phyloP scores from a whole-genome alignment of 2,888 invertebrate genomes.

The Sycophila texana region DNA sequence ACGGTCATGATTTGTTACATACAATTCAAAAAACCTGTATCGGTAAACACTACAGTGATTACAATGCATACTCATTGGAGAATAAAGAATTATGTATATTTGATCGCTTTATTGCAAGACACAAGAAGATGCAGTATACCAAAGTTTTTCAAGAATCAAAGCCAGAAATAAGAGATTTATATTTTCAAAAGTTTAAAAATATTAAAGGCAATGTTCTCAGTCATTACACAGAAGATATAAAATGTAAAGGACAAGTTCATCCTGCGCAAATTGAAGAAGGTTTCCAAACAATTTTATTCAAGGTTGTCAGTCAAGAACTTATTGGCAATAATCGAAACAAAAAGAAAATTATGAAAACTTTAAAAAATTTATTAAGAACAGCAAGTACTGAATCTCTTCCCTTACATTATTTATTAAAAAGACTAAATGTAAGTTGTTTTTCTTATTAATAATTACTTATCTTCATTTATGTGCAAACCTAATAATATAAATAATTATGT shows the following conservation, averaged over 20 bases:
- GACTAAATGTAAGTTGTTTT: constrained; percentile 36
- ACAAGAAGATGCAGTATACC: constrained; percentile 1
- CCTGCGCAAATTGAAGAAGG: constrained; percentile 24
- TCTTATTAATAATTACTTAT: not conserved
- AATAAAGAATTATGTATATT: constrained; percentile 5
- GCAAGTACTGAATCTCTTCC: constrained; percentile 35
- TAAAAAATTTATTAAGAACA: constrained; percentile 37
- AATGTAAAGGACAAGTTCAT: constrained; percentile 37
- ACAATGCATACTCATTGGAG: not conserved
- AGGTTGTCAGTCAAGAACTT: constrained; percentile 19
- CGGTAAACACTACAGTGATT: not conserved
- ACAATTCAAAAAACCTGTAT: constrained; percentile 9
- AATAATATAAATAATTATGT: not conserved
- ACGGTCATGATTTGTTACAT: not conserved
- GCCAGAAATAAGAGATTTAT: not conserved
- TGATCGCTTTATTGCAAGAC: constrained; percentile 13
- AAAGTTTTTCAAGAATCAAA: constrained; percentile 1
- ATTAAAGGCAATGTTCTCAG: not conserved
- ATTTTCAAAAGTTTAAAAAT: constrained; percentile 32
- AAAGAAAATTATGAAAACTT: constrained; percentile 48
- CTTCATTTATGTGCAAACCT: not conserved
- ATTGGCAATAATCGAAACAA: constrained; percentile 44
- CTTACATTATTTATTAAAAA: constrained; percentile 13
- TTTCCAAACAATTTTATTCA: constrained; percentile 28
- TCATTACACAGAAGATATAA: constrained; percentile 30